Conservation (phyloP, 2,113 vertebrate species). For the Pluvialis apricaria region DNA sequence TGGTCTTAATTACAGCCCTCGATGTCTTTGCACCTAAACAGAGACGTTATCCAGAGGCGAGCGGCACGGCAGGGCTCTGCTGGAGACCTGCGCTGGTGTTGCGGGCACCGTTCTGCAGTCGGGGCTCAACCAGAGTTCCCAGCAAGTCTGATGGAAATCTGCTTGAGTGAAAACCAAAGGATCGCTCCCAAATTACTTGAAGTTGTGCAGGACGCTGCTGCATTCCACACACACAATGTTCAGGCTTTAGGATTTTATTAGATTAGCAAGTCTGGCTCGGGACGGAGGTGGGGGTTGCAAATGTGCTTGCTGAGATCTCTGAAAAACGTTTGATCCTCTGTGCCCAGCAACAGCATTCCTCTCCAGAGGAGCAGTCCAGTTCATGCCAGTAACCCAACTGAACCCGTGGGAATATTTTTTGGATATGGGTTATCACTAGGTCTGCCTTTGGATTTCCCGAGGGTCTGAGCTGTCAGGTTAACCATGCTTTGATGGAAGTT, state of each 20-base stretch:
- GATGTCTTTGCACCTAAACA: background rate
- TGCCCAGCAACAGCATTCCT: background rate
- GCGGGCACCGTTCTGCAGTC: background rate
- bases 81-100: accelerated
- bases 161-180: background rate
- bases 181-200: background rate
- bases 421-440: background rate
- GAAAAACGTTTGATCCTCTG: background rate
- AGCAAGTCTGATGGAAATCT: background rate
- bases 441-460: background rate
- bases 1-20: background rate
- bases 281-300: background rate
- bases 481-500: background rate
- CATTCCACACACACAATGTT: background rate
- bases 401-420: background rate
- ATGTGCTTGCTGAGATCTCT: background rate
- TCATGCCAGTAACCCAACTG: background rate
- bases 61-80: background rate
- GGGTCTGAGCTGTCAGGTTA: background rate
- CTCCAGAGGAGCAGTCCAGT: background rate
- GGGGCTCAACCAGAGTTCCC: background rate
- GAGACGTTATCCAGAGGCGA: background rate
- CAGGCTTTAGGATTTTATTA: background rate
- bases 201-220: background rate
- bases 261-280: background rate